Base-by-base conservation (phyloP, 2,113 vertebrate species). In the Amazona vittata region DNA sequence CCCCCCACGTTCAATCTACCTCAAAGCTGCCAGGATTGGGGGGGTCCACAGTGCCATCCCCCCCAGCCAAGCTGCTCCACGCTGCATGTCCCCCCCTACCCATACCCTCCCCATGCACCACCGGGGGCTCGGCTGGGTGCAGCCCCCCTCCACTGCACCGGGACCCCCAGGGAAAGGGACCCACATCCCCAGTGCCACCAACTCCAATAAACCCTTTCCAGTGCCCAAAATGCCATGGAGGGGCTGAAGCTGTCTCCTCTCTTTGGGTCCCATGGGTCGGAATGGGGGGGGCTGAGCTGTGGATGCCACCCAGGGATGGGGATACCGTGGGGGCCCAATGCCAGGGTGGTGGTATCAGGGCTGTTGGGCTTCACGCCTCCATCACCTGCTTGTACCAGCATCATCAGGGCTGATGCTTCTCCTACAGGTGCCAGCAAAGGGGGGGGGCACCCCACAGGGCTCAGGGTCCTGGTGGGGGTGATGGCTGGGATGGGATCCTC, bases 151-250 rank as follows among this genome's bases (percentile, higher is more conserved):
- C 78, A 22, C 26, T 49, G 29, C 71, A 15, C 60, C n/a, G 10
- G 52, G 39, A 35, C 55, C 86, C 81, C 84, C 7, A 5, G 29
- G 37, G 5, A 5, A 69, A 37, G 80, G 91, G 60, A 43, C 52
- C 89, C 64, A 44, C 63, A 86, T 22, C 20, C 55, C 55, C 55
- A 22, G 33, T n/a, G 85, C 82, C 85, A 55, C 78, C 70, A 60
- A 90, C 86, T 91, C 94, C 84, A 98, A 98, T 98, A 98, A 98
- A 98, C 95, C 75, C 84, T 52, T 89, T 85, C 95, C 96, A 95
- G 97, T 44, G 29, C 94, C 71, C 49, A 2, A 63, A 70, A 63
- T 2, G 21, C 76, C 31, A 1, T 9, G 50, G 35, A 16, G 31
- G 26, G 52, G 18, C 16, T 0, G 8, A 39, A 33, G 11, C 21